Base-by-base conservation (phyloP, 2,113 vertebrate genomes). In the Rhabdornis inornatus region DNA sequence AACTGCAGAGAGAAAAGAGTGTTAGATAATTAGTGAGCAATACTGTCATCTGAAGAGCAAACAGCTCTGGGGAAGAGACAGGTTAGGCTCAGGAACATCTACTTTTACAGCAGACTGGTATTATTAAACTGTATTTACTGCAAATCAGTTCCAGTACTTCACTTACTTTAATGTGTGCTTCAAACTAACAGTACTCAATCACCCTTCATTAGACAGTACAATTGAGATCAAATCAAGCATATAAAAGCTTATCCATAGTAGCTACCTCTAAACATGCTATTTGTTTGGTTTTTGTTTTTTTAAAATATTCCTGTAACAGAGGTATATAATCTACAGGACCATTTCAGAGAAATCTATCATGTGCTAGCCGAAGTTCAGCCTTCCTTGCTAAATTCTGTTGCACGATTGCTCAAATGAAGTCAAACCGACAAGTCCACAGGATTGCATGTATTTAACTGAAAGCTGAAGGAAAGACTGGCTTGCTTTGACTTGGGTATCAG, bases 371-470 rank as follows among this genome's bases (percentile, higher is more conserved):
- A 75, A 82, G 52, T 74, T 92, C 37, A 82, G 68, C 49, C 10
- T 30, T 60, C 79, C 83, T 88, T 94, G 93, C 83, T 94, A 93
- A 79, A 96, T 79, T 79, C 61, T 92, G 47, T 63, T 88, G 27
- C 79, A 47, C 0, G 18, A 88, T 64, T 92, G 61, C 89, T 93
- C 1, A 44, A 90, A 93, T 52, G 44, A 95, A 92, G 89, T 11
- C 66, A 94, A 94, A 93, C 79, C 16, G 39, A 64, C 83, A 71
- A 92, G 79, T 86, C 95, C 87, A 37, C 70, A 90, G 52, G 82
- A 90, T 85, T 91, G 89, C 92, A 92, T 30, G 33, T 71, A 79
- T 72, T 84, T 79, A 94, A 90, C 94, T 78, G 92, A 94, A 95
- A 85, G 39, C 78, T 85, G 45, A 71, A 66, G 57, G 75, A 71